Evolutionary conservation across 2,113 vertebrate species (phyloP), one percentile per base, ranked within the genome.

Genomic region (Acanthisitta chloris): DNA sequence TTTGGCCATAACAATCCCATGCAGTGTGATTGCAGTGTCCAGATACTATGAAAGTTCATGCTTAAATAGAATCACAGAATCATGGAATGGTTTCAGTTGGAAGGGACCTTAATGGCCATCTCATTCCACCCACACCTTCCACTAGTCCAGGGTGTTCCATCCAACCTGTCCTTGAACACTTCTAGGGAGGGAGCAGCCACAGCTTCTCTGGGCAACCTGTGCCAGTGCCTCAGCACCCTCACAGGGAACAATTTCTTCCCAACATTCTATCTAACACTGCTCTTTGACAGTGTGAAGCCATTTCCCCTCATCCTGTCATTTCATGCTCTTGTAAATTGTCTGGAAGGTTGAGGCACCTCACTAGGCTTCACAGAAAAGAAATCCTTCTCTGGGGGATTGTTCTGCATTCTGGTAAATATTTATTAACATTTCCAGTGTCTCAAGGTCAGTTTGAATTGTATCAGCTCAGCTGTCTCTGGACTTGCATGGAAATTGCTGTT

Each of bases 51-150:
- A 17, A 71, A 76, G 38, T 61, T 89, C 8, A 7, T 5, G 6
- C 23, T 40, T 36, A 29, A 61, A 40, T 2, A 40, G 17, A 19
- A 61, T 38, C 59, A 7, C 6, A 8, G 25, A 12, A 28, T 18
- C 59, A 7, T 4, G 6, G 25, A 12, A 28, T 18, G 59, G 25
- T 9, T 28, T 61, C 36, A 36, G 17, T 28, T 61, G 59, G 58
- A 61, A 61, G 58, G 36, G 25, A 61, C 58, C 33, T 45, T 6
- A n/a, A 15, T 52, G 4, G 14, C 4, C 45, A 52, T 0, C 64
- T 18, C 4, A 1, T 24, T 0, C 18, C n/a, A n/a, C n/a, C 18
- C 54, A 28, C 54, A 38, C 46, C 54, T 69, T 0, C 64, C 64
- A 38, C 34, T 8, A 26, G 24, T 34, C 58, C 58, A 59, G 34